phyloP scores from a whole-genome alignment of 2,888 invertebrate species.

The Gymnocheta viridis region DNA sequence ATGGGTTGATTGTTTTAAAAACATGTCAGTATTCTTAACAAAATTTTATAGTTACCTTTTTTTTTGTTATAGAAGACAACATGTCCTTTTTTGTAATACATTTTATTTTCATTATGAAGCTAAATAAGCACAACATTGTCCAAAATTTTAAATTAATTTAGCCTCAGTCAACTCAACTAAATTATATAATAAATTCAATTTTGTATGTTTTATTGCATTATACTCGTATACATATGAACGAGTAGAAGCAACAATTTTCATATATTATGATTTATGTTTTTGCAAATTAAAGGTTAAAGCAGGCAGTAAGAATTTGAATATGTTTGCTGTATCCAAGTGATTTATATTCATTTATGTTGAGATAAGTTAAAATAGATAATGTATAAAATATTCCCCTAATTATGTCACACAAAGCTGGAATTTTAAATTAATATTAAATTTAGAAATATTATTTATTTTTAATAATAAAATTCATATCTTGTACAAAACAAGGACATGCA shows the following conservation, averaged over 20 bases:
- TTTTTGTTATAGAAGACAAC: neutral
- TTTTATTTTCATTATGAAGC: neutral
- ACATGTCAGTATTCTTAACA: conserved; percentile 2
- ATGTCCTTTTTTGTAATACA: neutral
- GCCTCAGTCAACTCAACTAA: neutral
- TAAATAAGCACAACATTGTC: conserved; percentile 13
- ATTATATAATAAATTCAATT: conserved; percentile 3
- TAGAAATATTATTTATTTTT: neutral
- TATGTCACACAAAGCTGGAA: neutral
- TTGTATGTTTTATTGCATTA: neutral
- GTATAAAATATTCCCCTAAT: neutral
- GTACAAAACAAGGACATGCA: neutral
- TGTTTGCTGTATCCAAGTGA: neutral
- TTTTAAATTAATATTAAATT: neutral
- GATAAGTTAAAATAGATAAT: neutral
- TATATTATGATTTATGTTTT: conserved; percentile 18
- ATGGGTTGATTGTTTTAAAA: conserved; percentile 3
- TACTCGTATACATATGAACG: no score
- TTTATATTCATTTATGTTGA: conserved; percentile 3
- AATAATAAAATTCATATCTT: neutral
- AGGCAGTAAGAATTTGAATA: neutral
- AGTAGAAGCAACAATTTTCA: conserved; percentile 7
- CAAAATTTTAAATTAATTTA: conserved; percentile 26
- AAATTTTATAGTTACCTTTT: conserved; percentile 4
- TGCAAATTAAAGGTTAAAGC: conserved; percentile 1